Evolutionary conservation across 2,888 invertebrate genomes (phyloP), one percentile per base, ranked within the genome.

Genomic region (Aphodius sticticus): DNA sequence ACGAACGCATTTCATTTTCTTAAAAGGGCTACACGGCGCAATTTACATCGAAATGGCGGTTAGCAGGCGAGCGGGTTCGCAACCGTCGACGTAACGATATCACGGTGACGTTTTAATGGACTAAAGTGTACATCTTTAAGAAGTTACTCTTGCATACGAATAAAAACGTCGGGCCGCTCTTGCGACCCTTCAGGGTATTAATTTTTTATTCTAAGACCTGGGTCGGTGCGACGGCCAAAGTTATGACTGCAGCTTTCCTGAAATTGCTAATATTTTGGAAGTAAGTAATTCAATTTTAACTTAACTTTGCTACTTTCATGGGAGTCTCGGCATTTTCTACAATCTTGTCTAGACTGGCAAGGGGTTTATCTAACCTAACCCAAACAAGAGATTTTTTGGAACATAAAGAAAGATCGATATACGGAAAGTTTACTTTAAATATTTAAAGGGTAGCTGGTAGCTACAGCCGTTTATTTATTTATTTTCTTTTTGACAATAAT

Each of bases 31-130:
- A 53, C 53, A 53, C 53, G 53, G 53, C 53, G 53, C 53, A 53
- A 53, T 53, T 53, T 53, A 53, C 53, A 53, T 53, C 53, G 53
- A 53, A 53, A 53, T 53, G 53, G 53, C 53, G 53, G 53, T 53
- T 53, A 53, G 2, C 53, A 53, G 53, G 53, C 7, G 53, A 53
- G 53, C 53, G 53, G 53, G 53, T 53, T 53, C 53, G 53, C 53
- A 53, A 53, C 53, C 53, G 53, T 53, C 53, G 53, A 53, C 53
- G 53, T 53, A 53, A 53, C 12, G 53, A 53, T 53, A 53, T 53
- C 53, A 53, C 53, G 53, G 53, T 53, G 53, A 53, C 53, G 53
- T 53, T 53, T 53, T 53, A 53, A 53, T 53, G 53, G 53, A 53
- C 53, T 12, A 53, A 53, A 53, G 53, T 53, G 53, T 53, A 53